A percentile compares a stretch with the other conserved stretches of the same genome.
These are phyloP conservation scores for Phoebastria nigripes DNA, from an alignment of 2,797 vertebrate species.

Conservation along the genomic window DNA sequence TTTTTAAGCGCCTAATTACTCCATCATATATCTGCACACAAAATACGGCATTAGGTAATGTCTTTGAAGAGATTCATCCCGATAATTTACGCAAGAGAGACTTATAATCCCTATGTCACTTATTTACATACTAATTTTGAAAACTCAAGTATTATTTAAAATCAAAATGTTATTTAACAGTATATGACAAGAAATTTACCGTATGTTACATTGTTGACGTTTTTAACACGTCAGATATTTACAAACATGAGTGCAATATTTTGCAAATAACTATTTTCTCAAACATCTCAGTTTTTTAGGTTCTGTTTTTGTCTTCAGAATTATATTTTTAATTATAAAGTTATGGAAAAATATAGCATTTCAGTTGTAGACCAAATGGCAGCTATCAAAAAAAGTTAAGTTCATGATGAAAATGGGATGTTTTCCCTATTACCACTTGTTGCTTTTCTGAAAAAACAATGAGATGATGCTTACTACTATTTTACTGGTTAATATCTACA, in stretches of 20 bases:
- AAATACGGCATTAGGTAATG: background rate
- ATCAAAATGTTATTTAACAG: background rate
- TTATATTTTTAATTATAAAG: background rate
- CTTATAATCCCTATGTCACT: background rate
- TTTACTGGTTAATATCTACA: background rate
- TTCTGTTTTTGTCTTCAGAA: background rate
- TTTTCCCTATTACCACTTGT: background rate
- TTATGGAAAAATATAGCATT: background rate
- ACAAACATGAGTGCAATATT: background rate
- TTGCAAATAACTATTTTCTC: background rate
- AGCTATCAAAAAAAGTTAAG: background rate
- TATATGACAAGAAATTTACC: background rate
- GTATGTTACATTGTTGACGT: background rate
- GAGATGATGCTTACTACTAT: background rate
- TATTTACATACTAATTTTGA: background rate
- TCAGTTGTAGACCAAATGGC: background rate
- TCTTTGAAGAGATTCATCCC: background rate
- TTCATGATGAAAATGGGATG: background rate
- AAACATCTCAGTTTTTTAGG: background rate
- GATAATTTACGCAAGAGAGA: background rate
- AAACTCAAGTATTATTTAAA: background rate
- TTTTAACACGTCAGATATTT: background rate
- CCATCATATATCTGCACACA: background rate
- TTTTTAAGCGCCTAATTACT: background rate
- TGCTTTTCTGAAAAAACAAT: background rate